phyloP scores from a whole-genome alignment of 2,888 invertebrate species.

The Tenthredo mesomela region DNA sequence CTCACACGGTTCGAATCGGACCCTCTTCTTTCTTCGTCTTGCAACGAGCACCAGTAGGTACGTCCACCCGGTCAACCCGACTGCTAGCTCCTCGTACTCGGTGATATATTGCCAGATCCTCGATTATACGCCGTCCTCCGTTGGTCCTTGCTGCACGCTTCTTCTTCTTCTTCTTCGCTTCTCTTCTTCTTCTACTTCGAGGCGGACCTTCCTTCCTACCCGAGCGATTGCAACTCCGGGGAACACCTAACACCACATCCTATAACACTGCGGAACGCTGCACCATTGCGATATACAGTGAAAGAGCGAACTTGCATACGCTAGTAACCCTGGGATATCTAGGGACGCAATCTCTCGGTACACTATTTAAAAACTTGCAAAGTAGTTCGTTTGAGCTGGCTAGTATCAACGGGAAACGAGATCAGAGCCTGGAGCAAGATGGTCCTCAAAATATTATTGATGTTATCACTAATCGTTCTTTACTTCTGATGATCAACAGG shows the following conservation, averaged over 20 bases:
- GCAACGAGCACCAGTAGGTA: conserved; percentile 44
- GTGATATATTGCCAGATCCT: conserved; percentile 76
- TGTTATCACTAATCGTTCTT: neutral
- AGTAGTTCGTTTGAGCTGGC: conserved; percentile 4
- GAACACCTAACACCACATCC: conserved; percentile 37
- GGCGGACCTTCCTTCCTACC: conserved; percentile 55
- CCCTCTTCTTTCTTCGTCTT: conserved; percentile 31
- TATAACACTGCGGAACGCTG: neutral
- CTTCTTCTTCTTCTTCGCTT: conserved; percentile 39
- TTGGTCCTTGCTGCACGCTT: conserved; percentile 41
- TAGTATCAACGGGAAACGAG: neutral
- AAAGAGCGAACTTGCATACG: conserved; percentile 34
- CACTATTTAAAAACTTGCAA: conserved; percentile 4
- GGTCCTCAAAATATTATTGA: neutral
- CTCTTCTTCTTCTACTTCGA: conserved; percentile 38
- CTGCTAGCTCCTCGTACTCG: conserved; percentile 59
- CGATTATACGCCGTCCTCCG: conserved; percentile 65
- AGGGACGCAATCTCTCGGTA: conserved; percentile 22
- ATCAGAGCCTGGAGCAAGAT: neutral
- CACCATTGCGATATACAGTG: neutral
- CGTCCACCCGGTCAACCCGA: conserved; percentile 53
- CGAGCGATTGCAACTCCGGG: conserved; percentile 38
- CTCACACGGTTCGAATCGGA: conserved; percentile 37
- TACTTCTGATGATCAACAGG: neutral
- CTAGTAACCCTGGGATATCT: conserved; percentile 15